Evolutionary conservation across 2,888 invertebrate species (phyloP), one percentile per base, ranked within the genome.

Genomic region (Cataglyphis albicans): DNA sequence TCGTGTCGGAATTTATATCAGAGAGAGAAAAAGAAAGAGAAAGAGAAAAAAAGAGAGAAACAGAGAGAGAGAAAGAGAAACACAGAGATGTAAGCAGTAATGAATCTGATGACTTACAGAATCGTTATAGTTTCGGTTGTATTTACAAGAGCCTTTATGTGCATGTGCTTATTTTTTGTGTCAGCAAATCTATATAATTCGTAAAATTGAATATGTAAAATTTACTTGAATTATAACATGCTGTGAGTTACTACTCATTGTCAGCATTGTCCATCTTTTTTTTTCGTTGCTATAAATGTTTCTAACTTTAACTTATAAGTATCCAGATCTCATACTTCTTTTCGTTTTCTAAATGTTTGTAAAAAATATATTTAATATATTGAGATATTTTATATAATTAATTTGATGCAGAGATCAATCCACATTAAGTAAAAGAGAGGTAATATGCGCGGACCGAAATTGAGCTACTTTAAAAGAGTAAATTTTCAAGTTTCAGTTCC

Each of bases 1-100:
- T 25, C n/a, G 68, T 12, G 44, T 44, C 15, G 59, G 72, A 78
- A 80, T 80, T 80, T 72, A 80, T 72, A 72, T 68, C 21, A 32
- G 18, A 48, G 10, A 21, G 41, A 76, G 52, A 65, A 12, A 57
- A 0, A 44, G 15, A 44, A 15, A 44, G 12, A 44, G 0, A 44
- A 1, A 44, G 18, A 18, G 44, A 44, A 0, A 44, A 44, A 41
- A 12, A 29, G 21, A 32, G 10, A 64, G 7, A 18, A 7, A 25
- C 7, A 29, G 1, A 12, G 2, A 44, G 2, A 44, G 44, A 32
- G 44, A 44, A 32, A 18, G 44, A 44, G 52, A 35, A 25, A 64
- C 15, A 15, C 38, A 12, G 44, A 18, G 32, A 67, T 55, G 29
- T 41, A 67, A 67, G 38, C 55, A 29, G 38, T 68, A 68, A 76